phyloP scores from a whole-genome alignment of 1,140 invertebrate species.

The Diachasmimorpha longicaudata region DNA sequence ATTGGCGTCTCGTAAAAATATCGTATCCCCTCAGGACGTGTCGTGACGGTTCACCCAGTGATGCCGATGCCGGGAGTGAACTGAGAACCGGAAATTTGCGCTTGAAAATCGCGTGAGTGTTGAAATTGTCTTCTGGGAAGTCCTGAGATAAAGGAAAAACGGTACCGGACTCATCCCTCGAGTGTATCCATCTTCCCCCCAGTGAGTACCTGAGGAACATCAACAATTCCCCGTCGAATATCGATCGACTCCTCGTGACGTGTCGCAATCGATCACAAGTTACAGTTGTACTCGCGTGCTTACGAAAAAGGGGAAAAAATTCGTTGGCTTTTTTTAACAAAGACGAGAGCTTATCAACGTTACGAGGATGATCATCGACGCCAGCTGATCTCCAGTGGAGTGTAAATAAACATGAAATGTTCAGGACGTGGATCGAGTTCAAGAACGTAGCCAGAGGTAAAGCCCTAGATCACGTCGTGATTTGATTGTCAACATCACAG shows the following conservation, averaged over 20 bases:
- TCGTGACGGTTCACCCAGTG: neutral
- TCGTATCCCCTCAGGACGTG: neutral
- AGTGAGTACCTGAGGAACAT: neutral
- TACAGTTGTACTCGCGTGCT: neutral
- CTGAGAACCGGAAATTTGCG: neutral
- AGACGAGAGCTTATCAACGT: neutral
- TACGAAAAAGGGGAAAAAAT: neutral
- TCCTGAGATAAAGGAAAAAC: neutral
- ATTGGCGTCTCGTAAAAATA: neutral
- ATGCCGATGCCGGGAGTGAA: neutral
- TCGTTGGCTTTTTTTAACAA: neutral
- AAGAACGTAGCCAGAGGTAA: neutral
- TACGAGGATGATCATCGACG: neutral
- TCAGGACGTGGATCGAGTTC: neutral
- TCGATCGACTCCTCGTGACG: neutral
- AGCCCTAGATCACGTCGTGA: neutral
- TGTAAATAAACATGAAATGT: slow-evolving; percentile 4
- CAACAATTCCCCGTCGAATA: neutral
- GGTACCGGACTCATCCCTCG: neutral
- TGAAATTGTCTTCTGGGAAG: neutral
- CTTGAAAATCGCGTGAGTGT: neutral
- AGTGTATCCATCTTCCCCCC: neutral
- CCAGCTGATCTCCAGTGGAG: neutral
- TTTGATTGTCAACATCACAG: neutral
- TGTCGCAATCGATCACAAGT: neutral